Conservation (phyloP, 2,888 invertebrate genomes). For the Heliconius cydno region DNA sequence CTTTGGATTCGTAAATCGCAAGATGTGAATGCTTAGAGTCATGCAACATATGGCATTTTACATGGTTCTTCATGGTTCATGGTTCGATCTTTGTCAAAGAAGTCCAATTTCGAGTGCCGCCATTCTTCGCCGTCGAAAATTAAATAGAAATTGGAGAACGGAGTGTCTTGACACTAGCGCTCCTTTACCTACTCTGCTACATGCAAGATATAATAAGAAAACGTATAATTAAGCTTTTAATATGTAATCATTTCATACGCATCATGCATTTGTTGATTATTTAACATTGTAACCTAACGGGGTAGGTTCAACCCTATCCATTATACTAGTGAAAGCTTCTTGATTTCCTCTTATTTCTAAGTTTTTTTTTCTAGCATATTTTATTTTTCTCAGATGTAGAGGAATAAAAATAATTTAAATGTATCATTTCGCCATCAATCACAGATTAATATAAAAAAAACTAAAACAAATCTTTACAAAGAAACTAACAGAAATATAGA, state of each 20-base stretch:
- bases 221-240: neutral
- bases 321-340: neutral
- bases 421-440: too few relatives aligned
- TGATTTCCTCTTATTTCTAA: neutral
- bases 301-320: neutral
- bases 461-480: neutral
- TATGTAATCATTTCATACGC: slow-evolving; percentile 4
- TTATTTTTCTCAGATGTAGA: too few relatives aligned
- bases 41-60: slow-evolving; percentile 9
- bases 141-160: too few relatives aligned
- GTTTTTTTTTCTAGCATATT: too few relatives aligned
- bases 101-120: neutral
- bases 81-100: neutral
- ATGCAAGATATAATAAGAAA: too few relatives aligned
- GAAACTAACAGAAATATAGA: neutral
- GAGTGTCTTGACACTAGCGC: too few relatives aligned
- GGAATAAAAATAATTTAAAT: too few relatives aligned
- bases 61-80: neutral
- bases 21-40: slow-evolving; percentile 3
- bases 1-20: slow-evolving; percentile 5
- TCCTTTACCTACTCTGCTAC: too few relatives aligned
- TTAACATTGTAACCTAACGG: neutral
- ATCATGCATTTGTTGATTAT: neutral
- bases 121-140: too few relatives aligned
- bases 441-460: too few relatives aligned